These are phyloP conservation scores for Sympetrum striolatum DNA, from an alignment of 2,888 invertebrate genomes.

Conservation along the genomic window DNA sequence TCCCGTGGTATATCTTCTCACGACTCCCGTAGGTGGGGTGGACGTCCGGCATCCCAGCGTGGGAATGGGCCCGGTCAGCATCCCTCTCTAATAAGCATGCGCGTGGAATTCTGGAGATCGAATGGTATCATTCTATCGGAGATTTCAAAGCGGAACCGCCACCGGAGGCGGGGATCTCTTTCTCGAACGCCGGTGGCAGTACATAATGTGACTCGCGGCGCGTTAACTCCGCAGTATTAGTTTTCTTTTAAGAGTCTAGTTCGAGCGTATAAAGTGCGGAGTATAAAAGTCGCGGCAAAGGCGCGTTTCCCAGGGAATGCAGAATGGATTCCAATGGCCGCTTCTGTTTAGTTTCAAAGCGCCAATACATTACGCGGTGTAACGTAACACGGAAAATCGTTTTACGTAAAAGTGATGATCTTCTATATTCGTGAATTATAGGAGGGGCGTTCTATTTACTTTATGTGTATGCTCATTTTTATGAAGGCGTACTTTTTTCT, in stretches of 20 bases:
- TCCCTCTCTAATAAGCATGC: background rate
- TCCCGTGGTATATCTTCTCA: background rate
- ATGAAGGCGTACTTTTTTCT: too few relatives aligned
- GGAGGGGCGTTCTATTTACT: too few relatives aligned
- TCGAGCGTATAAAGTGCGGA: background rate
- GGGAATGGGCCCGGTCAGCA: background rate
- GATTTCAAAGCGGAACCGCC: background rate
- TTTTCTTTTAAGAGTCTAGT: background rate
- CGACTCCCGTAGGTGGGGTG: background rate
- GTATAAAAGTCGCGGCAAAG: background rate
- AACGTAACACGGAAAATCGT: too few relatives aligned
- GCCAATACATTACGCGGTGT: too few relatives aligned
- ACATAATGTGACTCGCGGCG: background rate
- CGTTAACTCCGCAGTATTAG: background rate
- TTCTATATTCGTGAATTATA: too few relatives aligned
- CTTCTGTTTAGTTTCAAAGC: too few relatives aligned
- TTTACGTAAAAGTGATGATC: too few relatives aligned
- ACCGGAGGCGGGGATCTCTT: background rate
- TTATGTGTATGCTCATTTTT: too few relatives aligned
- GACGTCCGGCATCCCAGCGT: background rate
- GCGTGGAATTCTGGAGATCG: background rate
- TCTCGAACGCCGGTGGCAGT: background rate
- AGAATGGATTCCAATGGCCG: background rate
- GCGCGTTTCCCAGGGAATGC: background rate
- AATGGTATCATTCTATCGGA: background rate